These are phyloP conservation scores for Neomorphus geoffroyi DNA, from an alignment of 2,797 vertebrate species.

Conservation along the genomic window DNA sequence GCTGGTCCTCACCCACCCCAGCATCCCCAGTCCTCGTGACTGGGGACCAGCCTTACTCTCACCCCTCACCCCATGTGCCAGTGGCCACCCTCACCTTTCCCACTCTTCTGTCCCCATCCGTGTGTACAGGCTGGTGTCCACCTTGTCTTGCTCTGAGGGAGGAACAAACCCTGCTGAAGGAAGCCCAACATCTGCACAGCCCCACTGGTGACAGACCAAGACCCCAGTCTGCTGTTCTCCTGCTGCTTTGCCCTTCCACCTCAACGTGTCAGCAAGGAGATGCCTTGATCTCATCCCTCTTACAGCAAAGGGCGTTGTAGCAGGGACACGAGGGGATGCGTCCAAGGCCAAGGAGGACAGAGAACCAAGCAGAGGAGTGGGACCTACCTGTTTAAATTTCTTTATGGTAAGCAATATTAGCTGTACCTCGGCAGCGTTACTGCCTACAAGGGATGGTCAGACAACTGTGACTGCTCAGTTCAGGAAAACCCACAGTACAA, in stretches of 20 bases:
- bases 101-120: not conserved
- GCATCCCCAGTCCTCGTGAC: too few species aligned
- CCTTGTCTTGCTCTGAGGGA: not conserved
- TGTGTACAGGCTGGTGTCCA: not conserved
- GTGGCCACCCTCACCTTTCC: not conserved
- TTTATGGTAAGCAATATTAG: not conserved
- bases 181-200: not conserved
- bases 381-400: not conserved
- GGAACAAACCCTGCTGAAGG: not conserved
- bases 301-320: not conserved
- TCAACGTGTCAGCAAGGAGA: not conserved
- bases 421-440: not conserved
- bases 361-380: not conserved
- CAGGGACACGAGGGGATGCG: not conserved
- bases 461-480: fast-evolving
- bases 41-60: too few species aligned
- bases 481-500: not conserved
- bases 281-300: not conserved
- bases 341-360: not conserved
- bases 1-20: not conserved
- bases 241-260: not conserved
- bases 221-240: fast-evolving
- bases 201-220: not conserved
- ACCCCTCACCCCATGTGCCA: fast-evolving
- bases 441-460: fast-evolving